Evolutionary conservation across 2,797 vertebrate species (phyloP).

Genomic region (Spondyliosoma cantharus): DNA sequence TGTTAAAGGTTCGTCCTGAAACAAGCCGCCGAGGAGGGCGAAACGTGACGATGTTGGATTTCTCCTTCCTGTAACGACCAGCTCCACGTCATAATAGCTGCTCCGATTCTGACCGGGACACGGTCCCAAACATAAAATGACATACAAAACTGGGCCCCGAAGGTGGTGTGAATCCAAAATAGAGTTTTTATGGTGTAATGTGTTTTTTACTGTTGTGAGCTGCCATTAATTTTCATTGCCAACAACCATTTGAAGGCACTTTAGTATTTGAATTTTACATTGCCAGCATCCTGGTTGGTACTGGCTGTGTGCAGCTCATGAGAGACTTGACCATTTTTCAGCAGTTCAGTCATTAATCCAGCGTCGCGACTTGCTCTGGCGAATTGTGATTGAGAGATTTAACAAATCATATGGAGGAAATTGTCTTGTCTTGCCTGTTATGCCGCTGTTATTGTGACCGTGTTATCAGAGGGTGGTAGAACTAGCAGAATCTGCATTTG

Average conservation of each 20-base stretch:
- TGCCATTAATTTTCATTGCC: slow-evolving; percentile 72
- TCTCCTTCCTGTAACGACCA: slow-evolving; percentile 52
- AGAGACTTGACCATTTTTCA: slow-evolving; percentile 41
- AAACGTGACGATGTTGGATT: slow-evolving; percentile 59
- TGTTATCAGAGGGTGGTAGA: neutral
- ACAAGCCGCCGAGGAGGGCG: slow-evolving; percentile 52
- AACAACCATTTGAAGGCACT: slow-evolving; percentile 64
- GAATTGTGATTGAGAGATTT: slow-evolving; percentile 32
- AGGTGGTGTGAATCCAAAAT: slow-evolving; percentile 60
- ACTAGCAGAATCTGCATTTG: neutral
- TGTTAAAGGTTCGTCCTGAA: slow-evolving; percentile 41
- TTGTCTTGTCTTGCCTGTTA: neutral
- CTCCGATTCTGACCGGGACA: slow-evolving; percentile 46
- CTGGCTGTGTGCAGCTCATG: slow-evolving; percentile 17
- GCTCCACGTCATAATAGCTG: slow-evolving; percentile 40
- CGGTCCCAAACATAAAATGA: slow-evolving; percentile 58
- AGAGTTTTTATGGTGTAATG: slow-evolving; percentile 65
- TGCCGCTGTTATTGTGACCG: neutral
- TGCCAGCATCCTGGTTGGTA: slow-evolving; percentile 27
- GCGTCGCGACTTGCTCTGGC: slow-evolving; percentile 10
- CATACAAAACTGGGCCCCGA: slow-evolving; percentile 57
- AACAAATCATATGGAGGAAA: slow-evolving; percentile 20
- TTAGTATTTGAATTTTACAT: slow-evolving; percentile 59
- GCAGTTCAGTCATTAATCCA: slow-evolving; percentile 35
- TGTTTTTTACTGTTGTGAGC: slow-evolving; percentile 68